Evolutionary conservation across 2,113 vertebrate species (phyloP), one percentile per base, ranked within the genome.

Genomic region (Gymnogyps californianus): DNA sequence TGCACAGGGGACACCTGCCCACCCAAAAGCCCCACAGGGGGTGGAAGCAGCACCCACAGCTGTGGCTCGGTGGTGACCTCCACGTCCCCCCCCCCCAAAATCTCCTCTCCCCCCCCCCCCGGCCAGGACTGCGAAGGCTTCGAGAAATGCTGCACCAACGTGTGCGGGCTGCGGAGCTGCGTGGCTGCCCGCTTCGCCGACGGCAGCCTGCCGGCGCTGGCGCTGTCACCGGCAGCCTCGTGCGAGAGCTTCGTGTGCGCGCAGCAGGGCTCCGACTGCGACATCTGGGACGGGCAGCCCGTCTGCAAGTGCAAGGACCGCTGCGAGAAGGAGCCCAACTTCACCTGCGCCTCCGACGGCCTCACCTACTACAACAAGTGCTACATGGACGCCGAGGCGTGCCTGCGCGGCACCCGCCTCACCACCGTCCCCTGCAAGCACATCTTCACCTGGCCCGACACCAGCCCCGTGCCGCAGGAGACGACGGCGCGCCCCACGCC

Each of bases 301-400:
- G 98, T 99, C 72, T 99, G 99, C 97, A 99, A 99, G 96, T 99
- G 99, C 98, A 99, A 98, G 75, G 99, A 99, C 97, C 98, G 99
- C 55, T 99, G 99, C 5, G 99, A 99, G 95, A 99, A 99, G 86
- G 99, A 99, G 90, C 99, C 99, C 85, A 99, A 98, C 93, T 99
- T 99, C 97, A 99, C 99, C 10, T 99, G 99, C 1, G 99, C 99
- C 42, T 99, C 99, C 0, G 99, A 99, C 1, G 99, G 99, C 61
- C 98, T 99, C 97, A 99, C 99, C 19, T 99, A 99, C 96, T 99
- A 99, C 96, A 99, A 99, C 97, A 99, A 98, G 91, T 99, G 99
- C 98, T 99, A 99, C 98, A 99, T 99, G 99, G 99, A 99, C 0
- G 99, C 99, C 0, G 99, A 99, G 97, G 99, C 99, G 12, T 99